Base-by-base conservation (phyloP, 2,888 invertebrate genomes). In the Lymantria monacha region DNA sequence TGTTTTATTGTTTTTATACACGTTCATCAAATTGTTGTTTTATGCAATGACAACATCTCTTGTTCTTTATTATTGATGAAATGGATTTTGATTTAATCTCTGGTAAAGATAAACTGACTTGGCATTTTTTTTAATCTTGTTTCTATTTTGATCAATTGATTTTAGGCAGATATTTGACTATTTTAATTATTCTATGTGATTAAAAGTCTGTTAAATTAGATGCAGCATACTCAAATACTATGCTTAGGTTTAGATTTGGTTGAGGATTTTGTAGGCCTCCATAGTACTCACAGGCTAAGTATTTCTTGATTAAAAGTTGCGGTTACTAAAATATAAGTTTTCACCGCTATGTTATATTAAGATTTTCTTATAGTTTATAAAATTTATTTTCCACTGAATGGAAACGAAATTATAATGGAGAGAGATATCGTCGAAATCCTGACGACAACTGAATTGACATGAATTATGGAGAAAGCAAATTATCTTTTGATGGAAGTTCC, bases 291-390 rank as follows among this genome's bases (percentile, higher is more conserved):
- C n/a, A 22, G 5, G 22, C 22, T n/a, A 22, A 22, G 22, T 22
- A 22, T 22, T 22, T 22, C 22, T 22, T 22, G 22, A 22, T 3
- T 22, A 22, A 22, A 22, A 22, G 22, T 33, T 33, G 33, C 33
- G 10, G 33, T 33, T 33, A 33, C 33, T 33, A 7, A 30, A 30
- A 30, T 9, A 7, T 10, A 33, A 3, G 1, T 33, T 33, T 10
- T 33, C 62, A 66, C 75, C 73, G 72, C 78, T 76, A 63, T 63
- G 64, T 66, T 71, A 65, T 70, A 58, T 55, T 9, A 47, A 5
- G n/a, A 14, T 11, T 10, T 11, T 30, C 47, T 43, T 22, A 22
- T 22, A 22, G 53, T 61, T 61, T 61, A 53, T 52, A 42, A 55
- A 51, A 54, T 55, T 58, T 49, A 46, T 57, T 45, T n/a, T 37